Base-by-base conservation (phyloP, 2,888 invertebrate genomes). In the Microdon myrmicae region DNA sequence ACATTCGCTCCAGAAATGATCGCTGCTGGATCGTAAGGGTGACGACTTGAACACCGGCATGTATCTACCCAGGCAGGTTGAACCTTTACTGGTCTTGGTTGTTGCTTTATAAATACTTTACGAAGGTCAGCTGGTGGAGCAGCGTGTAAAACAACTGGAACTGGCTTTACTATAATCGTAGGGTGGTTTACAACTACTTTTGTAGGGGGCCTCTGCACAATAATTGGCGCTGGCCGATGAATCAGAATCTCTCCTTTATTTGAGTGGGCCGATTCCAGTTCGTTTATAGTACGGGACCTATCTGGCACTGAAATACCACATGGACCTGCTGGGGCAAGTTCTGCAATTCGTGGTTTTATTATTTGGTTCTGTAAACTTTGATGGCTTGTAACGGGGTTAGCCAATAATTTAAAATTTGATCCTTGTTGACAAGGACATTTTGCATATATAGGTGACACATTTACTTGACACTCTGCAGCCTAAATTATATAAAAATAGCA, bases 231-330 rank as follows among this genome's bases (percentile, higher is more conserved):
- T 4, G 79, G 79, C 32, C 76, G 75, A 69, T 79, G 79, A 55
- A 79, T 75, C 7, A 79, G 70, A 43, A 78, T 78, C 69, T 79
- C 79, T 25, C 78, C 78, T 70, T 78, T 78, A 68, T 78, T 78
- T 49, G 45, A 29, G 10, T 58, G 26, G 20, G 28, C 32, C 0
- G 51, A 26, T 1, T 58, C 23, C 12, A 51, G 12, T 8, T 45
- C 43, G 20, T 53, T 47, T 7, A 53, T 13, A 8, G 37, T 64
- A 1, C 22, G 41, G 3, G 41, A 32, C 5, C 14, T 49, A n/a
- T n/a, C n/a, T 1, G 58, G 32, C 12, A 51, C 64, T 3, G 25
- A 12, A 23, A 25, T 45, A 22, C 37, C 32, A 4, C 17, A 39
- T 5, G 44, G 37, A 31, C 16, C 14, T 12, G 25, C 1, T 16